These are phyloP conservation scores for Drosophila dunni DNA, from an alignment of 1,140 invertebrate genomes.

Conservation along the genomic window DNA sequence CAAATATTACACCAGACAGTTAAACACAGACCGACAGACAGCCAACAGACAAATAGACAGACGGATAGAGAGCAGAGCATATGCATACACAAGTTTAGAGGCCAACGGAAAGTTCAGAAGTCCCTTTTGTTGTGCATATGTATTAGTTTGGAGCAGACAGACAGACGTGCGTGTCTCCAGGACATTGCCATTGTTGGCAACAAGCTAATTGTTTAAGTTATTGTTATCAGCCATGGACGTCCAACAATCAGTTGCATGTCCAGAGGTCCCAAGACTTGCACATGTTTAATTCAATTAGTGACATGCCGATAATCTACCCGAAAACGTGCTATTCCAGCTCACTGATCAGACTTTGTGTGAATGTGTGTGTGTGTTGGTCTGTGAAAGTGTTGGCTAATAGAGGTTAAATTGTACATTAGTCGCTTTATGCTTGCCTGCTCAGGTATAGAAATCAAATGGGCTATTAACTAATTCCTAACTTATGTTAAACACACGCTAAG, in stretches of 20 bases:
- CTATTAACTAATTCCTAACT: background rate
- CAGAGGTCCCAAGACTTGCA: slow-evolving; percentile 49
- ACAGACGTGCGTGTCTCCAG: slow-evolving; percentile 51
- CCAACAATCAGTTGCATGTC: slow-evolving; percentile 39
- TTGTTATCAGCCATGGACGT: slow-evolving; percentile 42
- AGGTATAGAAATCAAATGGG: background rate
- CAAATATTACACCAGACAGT: slow-evolving; percentile 52
- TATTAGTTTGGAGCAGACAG: background rate
- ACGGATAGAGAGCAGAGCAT: slow-evolving; percentile 44
- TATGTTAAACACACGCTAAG: background rate
- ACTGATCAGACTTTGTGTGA: slow-evolving; percentile 16
- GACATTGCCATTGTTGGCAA: slow-evolving; percentile 54
- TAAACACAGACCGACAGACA: slow-evolving; percentile 29
- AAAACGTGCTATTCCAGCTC: slow-evolving; percentile 47
- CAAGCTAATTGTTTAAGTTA: slow-evolving; percentile 66
- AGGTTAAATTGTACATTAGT: slow-evolving; percentile 8
- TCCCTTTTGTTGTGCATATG: slow-evolving; percentile 29
- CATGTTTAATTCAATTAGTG: slow-evolving; percentile 63
- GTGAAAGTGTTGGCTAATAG: slow-evolving; percentile 16
- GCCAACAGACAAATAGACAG: slow-evolving; percentile 45
- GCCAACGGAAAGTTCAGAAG: slow-evolving; percentile 54
- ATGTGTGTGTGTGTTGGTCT: background rate
- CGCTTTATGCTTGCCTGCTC: background rate
- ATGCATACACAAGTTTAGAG: slow-evolving; percentile 66
- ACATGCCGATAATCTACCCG: slow-evolving; percentile 52